Evolutionary conservation across 1,140 invertebrate genomes (phyloP), one percentile per base, ranked within the genome.

Genomic region (Pseudomyrmex concolor): DNA sequence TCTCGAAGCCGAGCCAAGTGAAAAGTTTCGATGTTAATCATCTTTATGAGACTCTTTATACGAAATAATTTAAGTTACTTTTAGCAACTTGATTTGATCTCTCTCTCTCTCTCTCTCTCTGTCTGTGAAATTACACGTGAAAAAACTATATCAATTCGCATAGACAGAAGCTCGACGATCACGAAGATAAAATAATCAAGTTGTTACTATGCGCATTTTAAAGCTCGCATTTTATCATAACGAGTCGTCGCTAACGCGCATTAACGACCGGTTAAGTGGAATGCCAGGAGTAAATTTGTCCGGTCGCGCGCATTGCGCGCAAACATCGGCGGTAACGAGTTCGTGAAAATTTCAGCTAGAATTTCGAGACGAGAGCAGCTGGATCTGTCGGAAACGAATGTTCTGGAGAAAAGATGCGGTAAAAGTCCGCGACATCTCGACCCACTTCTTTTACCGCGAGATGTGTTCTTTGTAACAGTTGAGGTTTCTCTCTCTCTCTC

Each of bases 341-440:
- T 70, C 54, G 64, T 78, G 64, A 68, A 78, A 70, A 78, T 70
- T 70, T 78, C 34, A 78, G 43, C 34, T 22, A 19, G 25, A 68
- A 78, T 78, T 68, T 57, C 74, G 48, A n/a, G 63, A 13, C 15
- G 19, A n/a, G 13, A 78, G 64, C 5, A 62, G 57, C 50, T 19
- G 13, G 43, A 17, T 77, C 25, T 12, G 8, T 50, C 48, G 63
- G 62, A 78, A 68, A 57, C 19, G 9, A n/a, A 57, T n/a, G 59
- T 34, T 78, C 50, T 48, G 34, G n/a, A 13, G 5, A 34, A 67
- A 55, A 77, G 74, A 54, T 67, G 62, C 10, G 51, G 15, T 51
- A 68, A 78, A 70, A 34, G 51, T 78, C 76, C 76, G 54, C 54
- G 76, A 78, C 64, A 70, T 57, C 54, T 70, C 76, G 76, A 78